These are phyloP conservation scores for Dasypogon diadema DNA, from an alignment of 2,888 invertebrate genomes.

Conservation along the genomic window DNA sequence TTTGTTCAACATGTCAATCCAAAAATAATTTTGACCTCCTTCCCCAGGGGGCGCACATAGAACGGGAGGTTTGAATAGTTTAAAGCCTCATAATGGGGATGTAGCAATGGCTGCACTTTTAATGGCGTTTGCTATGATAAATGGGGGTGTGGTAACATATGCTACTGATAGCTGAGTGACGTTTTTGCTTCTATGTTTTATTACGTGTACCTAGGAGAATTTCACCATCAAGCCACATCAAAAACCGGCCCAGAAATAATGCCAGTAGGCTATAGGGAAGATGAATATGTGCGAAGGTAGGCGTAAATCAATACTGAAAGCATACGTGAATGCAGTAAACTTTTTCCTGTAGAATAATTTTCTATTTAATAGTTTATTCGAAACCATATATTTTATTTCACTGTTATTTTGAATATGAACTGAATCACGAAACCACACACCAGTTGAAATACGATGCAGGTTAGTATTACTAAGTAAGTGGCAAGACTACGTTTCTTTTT, in stretches of 20 bases:
- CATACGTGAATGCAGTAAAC: too few species aligned
- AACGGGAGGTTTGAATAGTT: background rate
- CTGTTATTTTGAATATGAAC: too few species aligned
- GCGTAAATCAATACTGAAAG: too few species aligned
- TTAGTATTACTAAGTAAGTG: too few species aligned
- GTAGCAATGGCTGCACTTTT: constrained; percentile 20
- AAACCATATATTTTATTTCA: too few species aligned
- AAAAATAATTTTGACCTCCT: constrained; percentile 36
- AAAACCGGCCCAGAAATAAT: background rate
- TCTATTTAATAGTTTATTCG: too few species aligned
- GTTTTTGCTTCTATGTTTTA: constrained; percentile 13
- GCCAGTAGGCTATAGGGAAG: too few species aligned
- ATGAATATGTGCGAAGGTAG: too few species aligned
- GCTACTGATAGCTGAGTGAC: constrained; percentile 21
- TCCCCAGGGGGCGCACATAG: background rate
- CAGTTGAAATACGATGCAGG: too few species aligned
- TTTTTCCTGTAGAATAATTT: too few species aligned
- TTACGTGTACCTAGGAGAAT: background rate
- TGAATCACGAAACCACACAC: too few species aligned
- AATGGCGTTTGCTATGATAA: constrained; percentile 33
- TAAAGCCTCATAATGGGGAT: background rate
- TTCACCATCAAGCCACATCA: constrained; percentile 1
- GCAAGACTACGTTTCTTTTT: too few species aligned
- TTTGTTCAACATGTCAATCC: constrained; percentile 35
- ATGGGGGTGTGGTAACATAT: constrained; percentile 23